Percentiles rank a stretch among this genome's conserved stretches.
Conservation (phyloP, 1,140 invertebrate species). For the Cheumatopsyche charites region DNA sequence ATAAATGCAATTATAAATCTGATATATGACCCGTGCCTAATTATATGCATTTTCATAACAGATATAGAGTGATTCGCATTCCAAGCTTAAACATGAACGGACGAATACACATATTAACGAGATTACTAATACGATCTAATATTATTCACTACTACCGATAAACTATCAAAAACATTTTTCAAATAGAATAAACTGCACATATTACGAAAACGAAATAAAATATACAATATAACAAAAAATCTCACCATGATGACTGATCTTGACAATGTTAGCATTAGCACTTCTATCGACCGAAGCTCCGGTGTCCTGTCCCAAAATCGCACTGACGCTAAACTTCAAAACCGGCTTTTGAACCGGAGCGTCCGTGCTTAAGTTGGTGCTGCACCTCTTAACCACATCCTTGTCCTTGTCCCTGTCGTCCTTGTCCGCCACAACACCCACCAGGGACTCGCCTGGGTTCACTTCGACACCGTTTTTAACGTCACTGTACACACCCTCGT, state of each 20-base stretch:
- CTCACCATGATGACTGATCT: conserved; percentile 46
- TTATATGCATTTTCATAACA: too few species aligned
- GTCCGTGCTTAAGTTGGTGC: conserved; percentile 54
- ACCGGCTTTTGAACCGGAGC: conserved; percentile 69
- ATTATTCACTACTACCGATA: too few species aligned
- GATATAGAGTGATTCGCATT: too few species aligned
- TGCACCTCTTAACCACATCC: conserved; percentile 50
- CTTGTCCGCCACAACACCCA: conserved; percentile 43
- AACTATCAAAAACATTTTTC: too few species aligned
- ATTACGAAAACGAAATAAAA: too few species aligned
- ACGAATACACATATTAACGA: too few species aligned
- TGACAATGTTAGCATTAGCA: conserved; percentile 72
- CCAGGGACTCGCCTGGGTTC: conserved; percentile 31
- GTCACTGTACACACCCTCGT: conserved; percentile 48
- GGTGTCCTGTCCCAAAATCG: conserved; percentile 85
- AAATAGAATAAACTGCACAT: too few species aligned
- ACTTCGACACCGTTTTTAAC: conserved; percentile 21
- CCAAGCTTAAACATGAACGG: too few species aligned
- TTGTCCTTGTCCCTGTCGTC: conserved; percentile 47
- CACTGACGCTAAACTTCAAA: conserved; percentile 91
- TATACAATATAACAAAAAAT: too few species aligned
- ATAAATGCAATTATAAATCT: too few species aligned
- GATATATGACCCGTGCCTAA: too few species aligned
- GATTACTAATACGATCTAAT: too few species aligned
- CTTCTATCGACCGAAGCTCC: conserved; percentile 75